A percentile compares a stretch with the other conserved stretches of the same genome.
Evolutionary conservation across 2,797 vertebrate genomes (phyloP).

Genomic region (Sebastes miniatus): DNA sequence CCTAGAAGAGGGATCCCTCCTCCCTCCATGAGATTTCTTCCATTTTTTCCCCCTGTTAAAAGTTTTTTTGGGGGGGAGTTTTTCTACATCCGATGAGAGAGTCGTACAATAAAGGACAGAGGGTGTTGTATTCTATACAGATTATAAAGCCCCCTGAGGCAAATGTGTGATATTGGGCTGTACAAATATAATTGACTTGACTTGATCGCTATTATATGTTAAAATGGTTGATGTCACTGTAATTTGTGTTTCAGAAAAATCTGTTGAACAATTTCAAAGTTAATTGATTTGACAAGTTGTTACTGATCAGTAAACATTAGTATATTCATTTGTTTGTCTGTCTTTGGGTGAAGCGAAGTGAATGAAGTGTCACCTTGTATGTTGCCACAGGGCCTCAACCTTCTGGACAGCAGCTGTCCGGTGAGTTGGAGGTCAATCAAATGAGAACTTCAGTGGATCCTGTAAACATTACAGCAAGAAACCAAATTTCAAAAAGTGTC

Average conservation of each 20-base stretch:
- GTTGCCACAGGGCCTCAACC: background rate
- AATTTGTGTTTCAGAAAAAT: too few species aligned
- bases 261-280: background rate
- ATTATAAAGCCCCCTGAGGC: background rate
- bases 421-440: constrained; percentile 22
- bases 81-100: background rate
- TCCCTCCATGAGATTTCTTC: too few species aligned
- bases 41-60: too few species aligned
- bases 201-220: background rate
- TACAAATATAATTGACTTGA: background rate
- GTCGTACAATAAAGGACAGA: too few species aligned
- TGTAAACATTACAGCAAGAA: constrained; percentile 24
- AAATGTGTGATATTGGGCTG: background rate
- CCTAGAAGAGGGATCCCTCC: background rate
- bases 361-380: constrained; percentile 21
- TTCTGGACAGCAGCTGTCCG: constrained; percentile 27
- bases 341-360: background rate
- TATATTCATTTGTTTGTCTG: background rate
- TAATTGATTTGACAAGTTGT: background rate
- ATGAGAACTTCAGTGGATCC: background rate
- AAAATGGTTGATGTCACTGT: background rate
- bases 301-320: background rate
- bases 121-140: background rate
- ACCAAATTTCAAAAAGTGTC: constrained; percentile 8
- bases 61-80: background rate